Evolutionary conservation across 2,888 invertebrate genomes (phyloP), one percentile per base, ranked within the genome.

Genomic region (Eupithecia vulgata): DNA sequence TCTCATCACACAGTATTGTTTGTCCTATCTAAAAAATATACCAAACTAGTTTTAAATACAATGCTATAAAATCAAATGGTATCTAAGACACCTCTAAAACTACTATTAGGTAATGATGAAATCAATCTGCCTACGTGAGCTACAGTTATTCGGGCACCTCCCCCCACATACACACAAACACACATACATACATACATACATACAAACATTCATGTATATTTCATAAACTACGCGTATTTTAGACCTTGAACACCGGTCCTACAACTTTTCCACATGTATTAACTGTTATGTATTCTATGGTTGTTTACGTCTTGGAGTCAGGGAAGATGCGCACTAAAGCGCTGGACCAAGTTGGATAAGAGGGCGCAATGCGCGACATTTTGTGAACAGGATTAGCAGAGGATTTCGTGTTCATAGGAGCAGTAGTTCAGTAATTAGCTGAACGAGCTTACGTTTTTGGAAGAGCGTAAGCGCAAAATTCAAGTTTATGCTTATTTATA

Each of bases 241-340:
- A 70, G 74, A 72, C 76, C 76, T 77, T 77, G 73, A 64, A 25
- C n/a, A 77, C 75, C 71, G 45, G 76, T 75, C 52, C 64, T 42
- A 34, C 69, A 59, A 61, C 69, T 76, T 72, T 72, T 76, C 35
- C 62, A 40, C 8, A 30, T 4, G 13, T 34, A 68, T 2, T 42
- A 48, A 70, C 65, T 70, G 37, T 25, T 67, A 17, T 10, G 5
- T 70, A 67, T n/a, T 17, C 75, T 64, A 64, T 75, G 66, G 66
- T 30, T 66, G 48, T 61, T 70, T 70, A 70, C 73, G 48, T 40
- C 52, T 30, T 37, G 34, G 64, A n/a, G n/a, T 70, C 34, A 67
- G 42, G 73, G 64, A 13, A 12, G 42, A 30, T 64, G 35, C 59
- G 34, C 5, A 35, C 35, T 67, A 37, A 25, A 72, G 68, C 57